Evolutionary conservation across 2,888 invertebrate species (phyloP).

Genomic region (Sarcophaga carnaria): DNA sequence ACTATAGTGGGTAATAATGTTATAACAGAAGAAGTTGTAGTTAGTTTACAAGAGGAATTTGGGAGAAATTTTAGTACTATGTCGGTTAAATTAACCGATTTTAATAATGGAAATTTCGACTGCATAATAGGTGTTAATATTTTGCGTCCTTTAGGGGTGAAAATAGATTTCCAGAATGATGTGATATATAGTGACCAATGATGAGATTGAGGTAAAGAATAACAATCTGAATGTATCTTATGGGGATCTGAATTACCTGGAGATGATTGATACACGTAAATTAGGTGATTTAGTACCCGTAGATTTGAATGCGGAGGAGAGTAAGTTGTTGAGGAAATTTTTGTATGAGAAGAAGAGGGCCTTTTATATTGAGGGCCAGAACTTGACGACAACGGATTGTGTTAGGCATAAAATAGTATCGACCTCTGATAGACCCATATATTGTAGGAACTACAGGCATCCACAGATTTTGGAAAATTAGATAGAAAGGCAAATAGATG

Average conservation of each 20-base stretch:
- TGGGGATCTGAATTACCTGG: too few relatives aligned
- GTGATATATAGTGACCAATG: background rate
- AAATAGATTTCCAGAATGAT: constrained; percentile 46
- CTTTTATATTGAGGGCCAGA: constrained; percentile 45
- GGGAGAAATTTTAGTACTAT: constrained; percentile 1
- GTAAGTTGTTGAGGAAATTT: background rate
- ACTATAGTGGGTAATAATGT: constrained; percentile 36
- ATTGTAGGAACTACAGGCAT: constrained; percentile 54
- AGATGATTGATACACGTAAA: background rate
- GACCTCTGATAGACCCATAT: background rate
- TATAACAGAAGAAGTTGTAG: constrained; percentile 43
- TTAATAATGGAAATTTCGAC: constrained; percentile 13
- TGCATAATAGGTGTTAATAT: constrained; percentile 43
- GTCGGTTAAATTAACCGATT: constrained; percentile 26
- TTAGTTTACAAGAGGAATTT: constrained; percentile 23
- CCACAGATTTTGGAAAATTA: constrained; percentile 5
- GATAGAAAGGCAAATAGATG: background rate
- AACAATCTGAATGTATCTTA: too few relatives aligned
- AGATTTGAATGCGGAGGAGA: constrained; percentile 11
- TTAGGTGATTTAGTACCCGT: background rate
- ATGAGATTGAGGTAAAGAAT: too few relatives aligned
- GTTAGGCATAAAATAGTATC: constrained; percentile 57
- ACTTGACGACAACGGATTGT: constrained; percentile 31
- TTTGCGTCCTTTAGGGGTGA: background rate
- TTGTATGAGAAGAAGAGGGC: constrained; percentile 26